These are phyloP conservation scores for Lycaon pictus DNA, from an alignment of 2,113 vertebrate genomes.

Conservation along the genomic window DNA sequence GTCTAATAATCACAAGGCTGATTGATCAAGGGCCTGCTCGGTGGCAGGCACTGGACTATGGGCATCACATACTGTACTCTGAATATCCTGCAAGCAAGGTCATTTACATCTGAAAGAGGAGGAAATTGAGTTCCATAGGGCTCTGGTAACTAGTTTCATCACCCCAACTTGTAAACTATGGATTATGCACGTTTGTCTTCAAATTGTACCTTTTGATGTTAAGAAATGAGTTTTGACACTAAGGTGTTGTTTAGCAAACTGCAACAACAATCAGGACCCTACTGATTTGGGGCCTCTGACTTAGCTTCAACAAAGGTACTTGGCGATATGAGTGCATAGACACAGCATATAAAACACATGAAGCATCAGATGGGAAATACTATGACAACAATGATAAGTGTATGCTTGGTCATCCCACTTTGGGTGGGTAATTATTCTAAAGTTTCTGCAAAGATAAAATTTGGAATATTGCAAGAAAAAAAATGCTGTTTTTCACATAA, in stretches of 20 bases:
- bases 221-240: conserved; percentile 18
- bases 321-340: not conserved
- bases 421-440: not conserved
- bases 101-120: not conserved
- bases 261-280: not conserved
- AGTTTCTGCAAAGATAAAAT: not conserved
- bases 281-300: not conserved
- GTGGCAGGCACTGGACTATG: not conserved
- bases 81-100: not conserved
- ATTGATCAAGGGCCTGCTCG: conserved; percentile 22
- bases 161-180: not conserved
- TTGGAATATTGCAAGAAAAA: not conserved
- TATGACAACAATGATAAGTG: not conserved
- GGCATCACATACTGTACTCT: not conserved
- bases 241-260: not conserved
- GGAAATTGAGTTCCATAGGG: not conserved
- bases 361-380: not conserved
- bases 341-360: not conserved
- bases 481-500: not conserved
- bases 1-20: not conserved
- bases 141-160: not conserved
- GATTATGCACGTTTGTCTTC: not conserved
- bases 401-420: not conserved
- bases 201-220: not conserved
- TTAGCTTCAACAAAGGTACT: not conserved